Evolutionary conservation across 2,797 vertebrate species (phyloP), one percentile per base, ranked within the genome.

Genomic region (Sebastes elongatus): DNA sequence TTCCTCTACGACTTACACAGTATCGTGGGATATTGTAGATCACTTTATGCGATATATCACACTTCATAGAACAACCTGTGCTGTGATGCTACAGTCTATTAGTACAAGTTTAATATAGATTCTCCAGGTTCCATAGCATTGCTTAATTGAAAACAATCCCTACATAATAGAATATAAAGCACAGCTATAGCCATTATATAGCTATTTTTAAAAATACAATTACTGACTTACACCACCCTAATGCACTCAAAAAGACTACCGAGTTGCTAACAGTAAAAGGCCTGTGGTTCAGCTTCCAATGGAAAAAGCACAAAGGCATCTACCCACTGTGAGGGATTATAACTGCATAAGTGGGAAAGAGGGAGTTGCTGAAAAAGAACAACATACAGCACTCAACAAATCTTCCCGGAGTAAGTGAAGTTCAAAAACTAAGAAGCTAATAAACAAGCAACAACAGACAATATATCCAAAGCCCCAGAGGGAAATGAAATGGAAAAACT

Each of bases 401-500:
- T 72, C 83, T 78, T 86, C 76, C 63, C 74, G 1, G 22, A 78
- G 59, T 76, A 74, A 86, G 85, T 81, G 53, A 61, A 84, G 90
- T 90, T 87, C 71, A 86, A 80, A 88, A 90, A 68, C 68, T 66
- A 77, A 65, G 67, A 84, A 85, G 10, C 80, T 81, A 89, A 92
- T 88, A 90, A 91, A 89, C 88, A 86, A 89, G 82, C 77, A 88
- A 81, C 80, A 83, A 77, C 76, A 69, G n/a, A 75, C 83, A 82
- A 90, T 90, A 86, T 87, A 88, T 86, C 80, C 74, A 83, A 83
- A 86, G 66, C 88, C 86, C 65, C 30, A 2, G 80, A 90, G 90
- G 79, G 83, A 78, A 71, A 86, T 83, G 25, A 88, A 91, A 91
- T 88, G 35, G 87, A 86, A 90, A 89, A 91, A 90, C 6, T 79